phyloP scores from a whole-genome alignment of 2,113 vertebrate genomes.

The Chaetops frenatus region DNA sequence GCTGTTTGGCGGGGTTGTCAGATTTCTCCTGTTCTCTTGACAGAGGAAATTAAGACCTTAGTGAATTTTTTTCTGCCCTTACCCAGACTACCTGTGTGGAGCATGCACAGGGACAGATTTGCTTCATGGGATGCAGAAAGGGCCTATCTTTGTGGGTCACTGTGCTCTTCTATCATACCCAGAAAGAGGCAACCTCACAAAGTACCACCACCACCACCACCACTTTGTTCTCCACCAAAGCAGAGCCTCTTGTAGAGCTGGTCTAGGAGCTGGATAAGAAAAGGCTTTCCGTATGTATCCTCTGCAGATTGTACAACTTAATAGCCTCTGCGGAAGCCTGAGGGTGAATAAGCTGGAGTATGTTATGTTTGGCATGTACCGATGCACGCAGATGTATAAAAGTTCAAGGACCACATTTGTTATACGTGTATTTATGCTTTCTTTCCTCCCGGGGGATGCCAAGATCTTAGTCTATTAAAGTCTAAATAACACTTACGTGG shows the following conservation, averaged over 20 bases:
- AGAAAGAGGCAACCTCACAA: background rate
- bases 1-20: background rate
- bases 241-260: background rate
- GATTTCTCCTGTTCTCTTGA: background rate
- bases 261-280: background rate
- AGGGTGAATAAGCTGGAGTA: background rate
- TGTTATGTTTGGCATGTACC: constrained; percentile 14
- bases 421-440: constrained; percentile 19
- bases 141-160: background rate
- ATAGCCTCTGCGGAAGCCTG: background rate
- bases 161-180: background rate
- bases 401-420: constrained; percentile 34
- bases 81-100: background rate
- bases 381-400: background rate
- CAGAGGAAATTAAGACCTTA: background rate
- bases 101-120: background rate
- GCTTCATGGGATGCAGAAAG: background rate
- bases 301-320: background rate
- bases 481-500: background rate
- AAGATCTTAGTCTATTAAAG: constrained; percentile 22
- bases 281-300: background rate
- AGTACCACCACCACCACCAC: background rate
- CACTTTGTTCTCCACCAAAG: background rate
- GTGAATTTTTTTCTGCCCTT: background rate
- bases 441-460: background rate